Evolutionary conservation across 1,140 invertebrate genomes (phyloP).

Genomic region (Mya arenaria): DNA sequence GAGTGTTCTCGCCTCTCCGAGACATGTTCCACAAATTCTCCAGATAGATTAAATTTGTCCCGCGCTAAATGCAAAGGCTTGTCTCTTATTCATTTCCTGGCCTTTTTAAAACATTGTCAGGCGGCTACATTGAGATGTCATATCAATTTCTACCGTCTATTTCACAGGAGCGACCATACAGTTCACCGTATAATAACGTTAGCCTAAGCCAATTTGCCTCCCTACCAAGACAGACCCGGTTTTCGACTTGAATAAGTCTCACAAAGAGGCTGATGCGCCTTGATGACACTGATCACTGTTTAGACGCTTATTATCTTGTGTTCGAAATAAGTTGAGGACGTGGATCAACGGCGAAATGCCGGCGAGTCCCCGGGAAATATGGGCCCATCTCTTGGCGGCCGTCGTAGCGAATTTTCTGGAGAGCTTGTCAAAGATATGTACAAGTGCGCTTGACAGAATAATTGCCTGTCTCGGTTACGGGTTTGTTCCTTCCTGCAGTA

Average conservation of each 20-base stretch:
- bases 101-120: slow-evolving; percentile 43
- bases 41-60: slow-evolving; percentile 36
- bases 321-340: slow-evolving; percentile 57
- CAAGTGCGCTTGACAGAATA: slow-evolving; percentile 53
- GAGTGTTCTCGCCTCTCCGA: background rate
- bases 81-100: slow-evolving; percentile 34
- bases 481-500: too few species aligned
- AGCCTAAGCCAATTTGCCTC: slow-evolving; percentile 52
- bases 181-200: slow-evolving; percentile 54
- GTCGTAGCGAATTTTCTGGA: slow-evolving; percentile 47
- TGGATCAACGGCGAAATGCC: slow-evolving; percentile 48
- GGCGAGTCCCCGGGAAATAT: slow-evolving; percentile 45
- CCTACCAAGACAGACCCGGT: slow-evolving; percentile 44
- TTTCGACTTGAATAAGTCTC: slow-evolving; percentile 56
- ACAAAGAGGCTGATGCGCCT: slow-evolving; percentile 36
- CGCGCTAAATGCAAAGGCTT: slow-evolving; percentile 20
- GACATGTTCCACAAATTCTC: slow-evolving; percentile 23
- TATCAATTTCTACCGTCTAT: slow-evolving; percentile 38
- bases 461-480: slow-evolving; percentile 37
- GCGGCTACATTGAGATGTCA: slow-evolving; percentile 49
- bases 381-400: slow-evolving; percentile 4
- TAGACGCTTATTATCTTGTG: slow-evolving; percentile 54
- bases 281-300: slow-evolving; percentile 54
- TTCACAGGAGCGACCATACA: slow-evolving; percentile 24
- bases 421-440: background rate